These are phyloP conservation scores for Atta colombica DNA, from an alignment of 1,140 invertebrate species.

Conservation along the genomic window DNA sequence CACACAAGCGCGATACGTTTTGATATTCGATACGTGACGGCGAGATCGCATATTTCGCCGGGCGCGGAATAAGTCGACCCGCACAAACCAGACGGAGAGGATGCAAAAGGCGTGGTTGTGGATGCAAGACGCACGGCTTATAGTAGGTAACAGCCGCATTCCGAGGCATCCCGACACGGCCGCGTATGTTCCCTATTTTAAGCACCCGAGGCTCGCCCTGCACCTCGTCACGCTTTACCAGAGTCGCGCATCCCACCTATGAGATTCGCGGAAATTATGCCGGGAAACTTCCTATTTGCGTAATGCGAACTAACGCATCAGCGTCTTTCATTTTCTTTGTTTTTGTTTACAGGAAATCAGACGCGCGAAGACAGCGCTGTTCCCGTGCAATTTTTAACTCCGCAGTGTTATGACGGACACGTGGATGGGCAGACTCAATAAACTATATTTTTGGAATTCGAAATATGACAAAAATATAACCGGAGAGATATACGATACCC, in stretches of 20 bases:
- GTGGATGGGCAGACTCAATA: background rate
- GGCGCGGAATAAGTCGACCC: conserved; percentile 34
- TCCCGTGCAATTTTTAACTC: background rate
- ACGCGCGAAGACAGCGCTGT: background rate
- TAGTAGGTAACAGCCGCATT: conserved; percentile 46
- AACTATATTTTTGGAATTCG: conserved; percentile 8
- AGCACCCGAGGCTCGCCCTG: conserved; percentile 41
- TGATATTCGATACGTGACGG: conserved; percentile 45
- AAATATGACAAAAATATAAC: background rate
- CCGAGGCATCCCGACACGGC: conserved; percentile 26
- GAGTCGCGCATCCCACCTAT: background rate
- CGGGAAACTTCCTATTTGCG: background rate
- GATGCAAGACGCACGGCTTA: background rate
- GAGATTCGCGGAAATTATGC: conserved; percentile 30
- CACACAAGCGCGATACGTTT: conserved; percentile 8
- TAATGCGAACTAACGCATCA: background rate
- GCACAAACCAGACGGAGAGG: conserved; percentile 9
- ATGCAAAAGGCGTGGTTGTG: conserved; percentile 38
- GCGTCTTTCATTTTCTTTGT: background rate
- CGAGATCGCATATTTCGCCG: conserved; percentile 39
- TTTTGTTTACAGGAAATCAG: background rate
- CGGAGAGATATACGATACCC: background rate
- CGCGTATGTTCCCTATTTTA: conserved; percentile 58
- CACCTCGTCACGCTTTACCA: conserved; percentile 47
- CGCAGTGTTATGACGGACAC: background rate